Evolutionary conservation across 2,797 vertebrate genomes (phyloP).

Genomic region (Poeciliopsis presidionis): DNA sequence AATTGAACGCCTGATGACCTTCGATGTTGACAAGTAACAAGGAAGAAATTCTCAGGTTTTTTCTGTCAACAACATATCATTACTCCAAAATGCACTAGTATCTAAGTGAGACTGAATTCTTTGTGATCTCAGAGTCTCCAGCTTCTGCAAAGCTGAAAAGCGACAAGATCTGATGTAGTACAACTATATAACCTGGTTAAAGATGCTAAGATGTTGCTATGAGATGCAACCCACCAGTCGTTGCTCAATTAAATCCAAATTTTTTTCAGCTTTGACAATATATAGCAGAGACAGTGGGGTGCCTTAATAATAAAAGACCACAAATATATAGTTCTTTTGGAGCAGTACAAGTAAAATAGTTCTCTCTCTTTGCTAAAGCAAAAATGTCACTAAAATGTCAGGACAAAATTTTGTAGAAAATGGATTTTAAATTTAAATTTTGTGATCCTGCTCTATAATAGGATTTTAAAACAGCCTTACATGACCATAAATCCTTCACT

Average conservation of each 20-base stretch:
- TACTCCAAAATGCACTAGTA: conserved; percentile 28
- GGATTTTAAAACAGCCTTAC: conserved; percentile 47
- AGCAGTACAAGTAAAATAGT: conserved; percentile 76
- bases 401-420: conserved; percentile 43
- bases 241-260: conserved; percentile 89
- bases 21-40: conserved; percentile 36
- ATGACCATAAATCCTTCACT: conserved; percentile 67
- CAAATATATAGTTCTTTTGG: conserved; percentile 75
- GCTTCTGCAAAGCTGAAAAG: conserved; percentile 58
- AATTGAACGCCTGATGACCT: conserved; percentile 21
- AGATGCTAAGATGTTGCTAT: conserved; percentile 89
- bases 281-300: conserved; percentile 82
- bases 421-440: conserved; percentile 77
- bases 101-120: conserved; percentile 26
- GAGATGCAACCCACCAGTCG: conserved; percentile 89
- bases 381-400: conserved; percentile 55
- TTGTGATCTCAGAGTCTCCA: conserved; percentile 44
- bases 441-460: conserved; percentile 78
- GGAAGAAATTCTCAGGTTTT: conserved; percentile 24
- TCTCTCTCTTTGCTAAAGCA: conserved; percentile 69
- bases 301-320: conserved; percentile 83
- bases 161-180: conserved; percentile 82
- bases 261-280: conserved; percentile 83
- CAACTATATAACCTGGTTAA: conserved; percentile 66
- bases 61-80: conserved; percentile 39